These are phyloP conservation scores for Schrankia costaestrigalis DNA, from an alignment of 2,888 invertebrate species.

Conservation along the genomic window DNA sequence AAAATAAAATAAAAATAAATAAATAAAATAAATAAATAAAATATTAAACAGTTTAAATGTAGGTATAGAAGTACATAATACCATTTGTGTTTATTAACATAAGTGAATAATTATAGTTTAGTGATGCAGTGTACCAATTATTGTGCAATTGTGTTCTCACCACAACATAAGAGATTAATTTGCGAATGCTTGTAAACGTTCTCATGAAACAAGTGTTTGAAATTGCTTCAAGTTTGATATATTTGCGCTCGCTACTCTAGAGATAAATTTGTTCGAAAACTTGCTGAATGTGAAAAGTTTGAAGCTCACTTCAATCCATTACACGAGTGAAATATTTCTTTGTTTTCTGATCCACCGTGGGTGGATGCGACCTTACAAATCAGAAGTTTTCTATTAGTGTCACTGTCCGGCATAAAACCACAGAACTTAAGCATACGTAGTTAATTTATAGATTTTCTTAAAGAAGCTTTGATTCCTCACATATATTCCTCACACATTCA, in stretches of 20 bases:
- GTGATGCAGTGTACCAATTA: neutral
- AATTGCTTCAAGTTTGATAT: conserved; percentile 78
- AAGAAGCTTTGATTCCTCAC: no score
- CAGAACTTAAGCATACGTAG: no score
- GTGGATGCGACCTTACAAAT: conserved; percentile 63
- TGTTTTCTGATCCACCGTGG: conserved; percentile 69
- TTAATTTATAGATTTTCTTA: no score
- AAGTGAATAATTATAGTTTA: neutral
- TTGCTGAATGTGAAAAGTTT: conserved; percentile 79
- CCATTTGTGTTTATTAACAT: neutral
- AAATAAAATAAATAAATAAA: no score
- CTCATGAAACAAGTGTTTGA: conserved; percentile 71
- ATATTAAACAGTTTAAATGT: no score
- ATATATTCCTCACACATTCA: no score
- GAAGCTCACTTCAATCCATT: conserved; percentile 80
- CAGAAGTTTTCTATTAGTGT: conserved; percentile 60
- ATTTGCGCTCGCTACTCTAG: conserved; percentile 71
- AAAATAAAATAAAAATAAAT: no score
- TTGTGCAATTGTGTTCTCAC: no score
- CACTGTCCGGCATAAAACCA: conserved; percentile 16
- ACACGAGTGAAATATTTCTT: conserved; percentile 80
- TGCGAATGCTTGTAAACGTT: conserved; percentile 61
- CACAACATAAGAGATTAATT: conserved; percentile 42
- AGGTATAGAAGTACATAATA: no score
- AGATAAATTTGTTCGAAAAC: conserved; percentile 79